Conservation (phyloP, 2,113 vertebrate genomes). For the Plotosus lineatus region DNA sequence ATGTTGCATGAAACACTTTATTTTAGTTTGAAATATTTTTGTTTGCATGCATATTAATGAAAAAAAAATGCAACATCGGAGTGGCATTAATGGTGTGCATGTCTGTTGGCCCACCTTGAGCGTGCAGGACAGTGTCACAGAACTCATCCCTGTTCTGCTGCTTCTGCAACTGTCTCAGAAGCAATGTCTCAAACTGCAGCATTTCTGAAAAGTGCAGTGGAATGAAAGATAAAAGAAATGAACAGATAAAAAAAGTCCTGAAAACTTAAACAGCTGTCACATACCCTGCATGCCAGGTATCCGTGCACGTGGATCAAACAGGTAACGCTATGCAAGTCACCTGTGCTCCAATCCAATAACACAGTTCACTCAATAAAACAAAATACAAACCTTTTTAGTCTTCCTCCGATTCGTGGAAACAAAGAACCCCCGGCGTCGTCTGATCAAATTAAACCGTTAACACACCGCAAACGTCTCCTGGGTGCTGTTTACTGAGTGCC, state of each 20-base stretch:
- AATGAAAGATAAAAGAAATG: neutral
- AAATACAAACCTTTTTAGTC: neutral
- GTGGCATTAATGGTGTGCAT: neutral
- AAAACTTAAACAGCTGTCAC: neutral
- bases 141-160: constrained; percentile 81
- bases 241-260: neutral
- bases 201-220: constrained; percentile 29
- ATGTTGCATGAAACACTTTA: neutral
- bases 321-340: too few relatives aligned
- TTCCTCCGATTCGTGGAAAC: neutral
- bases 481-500: too few relatives aligned
- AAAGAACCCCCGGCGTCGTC: neutral
- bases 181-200: constrained; percentile 61
- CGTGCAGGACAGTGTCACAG: constrained; percentile 83
- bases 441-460: neutral
- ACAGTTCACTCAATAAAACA: neutral
- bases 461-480: neutral
- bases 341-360: too few relatives aligned
- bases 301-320: too few relatives aligned
- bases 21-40: neutral
- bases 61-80: neutral
- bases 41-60: neutral
- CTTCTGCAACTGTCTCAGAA: constrained; percentile 75
- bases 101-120: constrained; percentile 75
- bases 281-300: neutral